phyloP scores from a whole-genome alignment of 2,113 vertebrate species.

The Cyanoramphus novaezelandiae region DNA sequence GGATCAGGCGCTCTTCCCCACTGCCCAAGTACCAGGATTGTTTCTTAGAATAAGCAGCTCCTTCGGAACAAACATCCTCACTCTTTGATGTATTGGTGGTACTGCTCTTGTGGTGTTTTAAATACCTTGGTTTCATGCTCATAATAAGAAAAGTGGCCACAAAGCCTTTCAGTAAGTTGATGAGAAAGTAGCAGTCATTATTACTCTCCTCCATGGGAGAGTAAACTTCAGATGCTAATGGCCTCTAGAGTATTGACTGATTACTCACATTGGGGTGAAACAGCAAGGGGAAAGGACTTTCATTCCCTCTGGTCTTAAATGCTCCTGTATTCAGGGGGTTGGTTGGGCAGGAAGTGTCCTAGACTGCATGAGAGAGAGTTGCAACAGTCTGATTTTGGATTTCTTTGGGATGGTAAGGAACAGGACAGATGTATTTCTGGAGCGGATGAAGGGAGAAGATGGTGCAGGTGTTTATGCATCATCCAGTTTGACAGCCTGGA shows the following conservation, averaged over 20 bases:
- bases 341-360: background rate
- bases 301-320: background rate
- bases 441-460: background rate
- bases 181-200: constrained; percentile 48
- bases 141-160: background rate
- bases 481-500: background rate
- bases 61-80: background rate
- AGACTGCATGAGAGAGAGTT: accelerated
- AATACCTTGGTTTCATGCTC: background rate
- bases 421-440: background rate
- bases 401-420: background rate
- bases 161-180: background rate
- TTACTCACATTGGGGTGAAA: background rate
- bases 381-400: background rate
- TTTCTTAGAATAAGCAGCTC: constrained; percentile 7
- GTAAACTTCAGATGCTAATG: background rate
- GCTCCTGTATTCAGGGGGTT: background rate
- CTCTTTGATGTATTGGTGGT: constrained; percentile 13
- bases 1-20: background rate
- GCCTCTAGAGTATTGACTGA: background rate
- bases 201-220: background rate
- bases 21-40: background rate
- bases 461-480: background rate
- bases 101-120: background rate
- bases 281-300: background rate